A percentile compares a stretch with the other conserved stretches of the same genome.
These are phyloP conservation scores for Garra rufa DNA, from an alignment of 2,113 vertebrate genomes.

Conservation along the genomic window DNA sequence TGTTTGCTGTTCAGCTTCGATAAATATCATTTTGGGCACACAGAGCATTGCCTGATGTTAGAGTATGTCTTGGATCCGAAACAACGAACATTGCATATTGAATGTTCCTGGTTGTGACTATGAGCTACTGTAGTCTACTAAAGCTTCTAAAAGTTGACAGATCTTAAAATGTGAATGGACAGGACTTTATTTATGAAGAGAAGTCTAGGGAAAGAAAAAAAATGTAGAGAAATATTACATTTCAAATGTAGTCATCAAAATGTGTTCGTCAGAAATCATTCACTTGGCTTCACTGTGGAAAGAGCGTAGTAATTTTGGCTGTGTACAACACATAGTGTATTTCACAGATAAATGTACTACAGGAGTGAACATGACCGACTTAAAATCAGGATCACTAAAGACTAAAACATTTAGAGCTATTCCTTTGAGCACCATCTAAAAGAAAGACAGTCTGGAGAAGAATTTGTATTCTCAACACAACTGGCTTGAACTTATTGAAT, in stretches of 20 bases:
- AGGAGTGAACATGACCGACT: not conserved
- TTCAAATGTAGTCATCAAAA: slow-evolving; percentile 5
- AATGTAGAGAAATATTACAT: not conserved
- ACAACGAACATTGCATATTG: not conserved
- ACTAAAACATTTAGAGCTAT: not conserved
- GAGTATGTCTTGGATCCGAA: not conserved
- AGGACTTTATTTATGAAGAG: not conserved
- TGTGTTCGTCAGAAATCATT: not conserved
- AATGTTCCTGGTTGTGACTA: not conserved
- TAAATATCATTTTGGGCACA: not conserved
- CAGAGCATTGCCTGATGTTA: not conserved
- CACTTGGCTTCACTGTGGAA: not conserved
- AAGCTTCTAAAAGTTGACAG: not conserved
- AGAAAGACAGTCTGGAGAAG: not conserved
- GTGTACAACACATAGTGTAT: not conserved
- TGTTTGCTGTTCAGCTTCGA: not conserved
- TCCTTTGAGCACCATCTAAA: not conserved
- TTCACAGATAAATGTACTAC: not conserved
- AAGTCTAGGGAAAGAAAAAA: not conserved
- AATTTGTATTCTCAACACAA: not conserved
- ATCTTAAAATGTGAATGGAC: not conserved
- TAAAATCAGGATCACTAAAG: not conserved
- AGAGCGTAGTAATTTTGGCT: not conserved
- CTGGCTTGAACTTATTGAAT: not conserved
- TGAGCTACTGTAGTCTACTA: slow-evolving; percentile 10